These are phyloP conservation scores for Aporophyla lueneburgensis DNA, from an alignment of 2,888 invertebrate species.

Conservation along the genomic window DNA sequence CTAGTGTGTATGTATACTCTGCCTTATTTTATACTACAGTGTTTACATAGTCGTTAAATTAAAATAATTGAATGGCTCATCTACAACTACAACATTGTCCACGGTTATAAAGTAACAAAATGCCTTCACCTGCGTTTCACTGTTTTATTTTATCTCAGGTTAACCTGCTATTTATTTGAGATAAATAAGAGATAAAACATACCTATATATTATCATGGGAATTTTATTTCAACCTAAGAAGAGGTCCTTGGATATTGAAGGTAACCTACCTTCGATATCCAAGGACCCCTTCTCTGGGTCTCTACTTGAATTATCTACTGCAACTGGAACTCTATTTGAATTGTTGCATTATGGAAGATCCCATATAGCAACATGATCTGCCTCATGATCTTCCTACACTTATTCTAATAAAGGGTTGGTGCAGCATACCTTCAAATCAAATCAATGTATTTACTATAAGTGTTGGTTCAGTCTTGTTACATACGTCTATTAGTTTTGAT, in stretches of 20 bases:
- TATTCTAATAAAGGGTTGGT: background rate
- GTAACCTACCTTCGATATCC: no score
- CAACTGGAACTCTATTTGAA: background rate
- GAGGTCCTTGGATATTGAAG: background rate
- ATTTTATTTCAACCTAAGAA: background rate
- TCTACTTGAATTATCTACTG: no score
- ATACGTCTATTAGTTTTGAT: background rate
- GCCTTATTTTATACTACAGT: constrained; percentile 14
- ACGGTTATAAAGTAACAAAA: constrained; percentile 22
- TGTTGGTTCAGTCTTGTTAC: background rate
- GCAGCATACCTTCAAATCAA: background rate
- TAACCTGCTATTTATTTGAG: background rate
- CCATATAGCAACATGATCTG: no score
- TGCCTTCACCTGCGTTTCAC: background rate
- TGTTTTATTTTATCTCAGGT: no score
- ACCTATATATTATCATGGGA: background rate
- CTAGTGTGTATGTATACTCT: background rate
- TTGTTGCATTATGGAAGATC: background rate
- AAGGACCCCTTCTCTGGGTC: no score
- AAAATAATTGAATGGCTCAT: constrained; percentile 25
- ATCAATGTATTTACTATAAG: background rate
- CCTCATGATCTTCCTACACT: background rate
- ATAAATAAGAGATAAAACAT: background rate
- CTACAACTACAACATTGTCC: constrained; percentile 29
- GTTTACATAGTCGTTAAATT: constrained; percentile 15